A percentile compares a stretch with the other conserved stretches of the same genome.
Evolutionary conservation across 2,113 vertebrate genomes (phyloP).

Genomic region (Podilymbus podiceps): DNA sequence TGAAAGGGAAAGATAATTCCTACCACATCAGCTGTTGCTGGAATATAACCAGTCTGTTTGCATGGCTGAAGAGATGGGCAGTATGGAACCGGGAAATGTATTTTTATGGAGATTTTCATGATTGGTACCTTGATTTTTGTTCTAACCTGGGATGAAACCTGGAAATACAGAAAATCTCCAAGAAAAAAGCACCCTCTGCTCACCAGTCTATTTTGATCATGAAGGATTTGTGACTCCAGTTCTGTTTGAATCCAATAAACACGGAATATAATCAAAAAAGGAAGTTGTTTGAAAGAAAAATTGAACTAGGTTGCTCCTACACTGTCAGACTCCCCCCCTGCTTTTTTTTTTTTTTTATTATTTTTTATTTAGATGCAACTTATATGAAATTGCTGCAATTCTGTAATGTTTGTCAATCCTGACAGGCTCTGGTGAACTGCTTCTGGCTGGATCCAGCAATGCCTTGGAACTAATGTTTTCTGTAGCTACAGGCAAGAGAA

Average conservation of each 20-base stretch:
- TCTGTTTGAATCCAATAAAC: background rate
- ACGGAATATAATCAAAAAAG: background rate
- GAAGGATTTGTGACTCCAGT: background rate
- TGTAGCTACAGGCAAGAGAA: background rate
- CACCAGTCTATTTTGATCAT: background rate
- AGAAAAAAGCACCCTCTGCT: background rate
- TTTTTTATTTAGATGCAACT: background rate
- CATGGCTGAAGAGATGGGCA: background rate
- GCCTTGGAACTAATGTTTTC: background rate
- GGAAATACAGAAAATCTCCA: background rate
- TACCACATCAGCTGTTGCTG: background rate
- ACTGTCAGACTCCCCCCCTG: background rate
- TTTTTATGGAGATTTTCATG: background rate
- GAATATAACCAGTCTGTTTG: background rate
- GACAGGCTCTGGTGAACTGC: background rate
- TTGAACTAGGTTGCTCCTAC: background rate
- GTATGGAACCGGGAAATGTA: rapidly evolving
- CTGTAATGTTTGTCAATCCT: background rate
- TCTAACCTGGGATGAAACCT: background rate
- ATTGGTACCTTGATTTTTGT: background rate
- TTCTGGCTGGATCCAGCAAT: background rate
- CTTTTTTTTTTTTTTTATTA: background rate
- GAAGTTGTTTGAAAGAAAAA: background rate
- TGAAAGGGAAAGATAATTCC: background rate
- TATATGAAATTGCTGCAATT: background rate